phyloP scores from a whole-genome alignment of 2,888 invertebrate genomes.

The Apantesis nais region DNA sequence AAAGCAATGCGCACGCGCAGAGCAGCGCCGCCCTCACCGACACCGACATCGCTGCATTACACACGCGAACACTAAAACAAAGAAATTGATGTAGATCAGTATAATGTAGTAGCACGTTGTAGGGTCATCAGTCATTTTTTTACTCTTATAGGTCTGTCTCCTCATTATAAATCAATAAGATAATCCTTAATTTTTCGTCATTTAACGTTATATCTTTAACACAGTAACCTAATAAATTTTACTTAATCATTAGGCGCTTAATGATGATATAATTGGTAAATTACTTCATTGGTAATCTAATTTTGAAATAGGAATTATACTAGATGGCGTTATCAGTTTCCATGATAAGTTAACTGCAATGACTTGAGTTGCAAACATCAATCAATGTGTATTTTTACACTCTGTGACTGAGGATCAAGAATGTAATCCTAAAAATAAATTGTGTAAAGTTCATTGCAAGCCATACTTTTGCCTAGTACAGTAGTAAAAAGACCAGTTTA shows the following conservation, averaged over 20 bases:
- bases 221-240: neutral
- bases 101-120: neutral
- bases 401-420: neutral
- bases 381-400: neutral
- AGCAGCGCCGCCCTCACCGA: slow-evolving; percentile 77
- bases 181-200: too few species aligned
- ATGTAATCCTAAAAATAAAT: neutral
- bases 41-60: slow-evolving; percentile 78
- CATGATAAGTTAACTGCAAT: too few species aligned
- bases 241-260: too few species aligned
- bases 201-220: too few species aligned
- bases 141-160: neutral
- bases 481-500: too few species aligned
- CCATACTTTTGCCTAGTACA: neutral
- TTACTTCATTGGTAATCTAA: neutral
- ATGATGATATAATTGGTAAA: neutral
- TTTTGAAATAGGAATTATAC: neutral
- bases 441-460: neutral
- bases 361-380: neutral
- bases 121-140: neutral
- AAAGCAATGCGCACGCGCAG: slow-evolving; percentile 72
- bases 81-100: slow-evolving; percentile 13
- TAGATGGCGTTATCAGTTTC: neutral
- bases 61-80: slow-evolving; percentile 72
- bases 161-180: neutral